Base-by-base conservation (phyloP, 2,888 invertebrate genomes). In the Callinectes sapidus region DNA sequence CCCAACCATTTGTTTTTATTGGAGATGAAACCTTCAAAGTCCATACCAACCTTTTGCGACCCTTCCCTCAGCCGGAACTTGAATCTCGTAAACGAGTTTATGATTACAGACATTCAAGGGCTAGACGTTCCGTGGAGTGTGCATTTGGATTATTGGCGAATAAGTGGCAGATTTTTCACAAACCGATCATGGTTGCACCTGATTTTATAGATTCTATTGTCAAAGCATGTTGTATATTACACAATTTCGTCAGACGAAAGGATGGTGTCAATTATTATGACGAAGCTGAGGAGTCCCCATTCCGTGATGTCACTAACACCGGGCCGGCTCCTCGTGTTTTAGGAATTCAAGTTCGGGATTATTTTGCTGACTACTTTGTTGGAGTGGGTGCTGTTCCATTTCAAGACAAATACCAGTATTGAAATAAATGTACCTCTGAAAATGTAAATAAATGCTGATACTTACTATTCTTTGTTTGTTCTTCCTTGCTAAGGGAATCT, bases 81-180 rank as follows among this genome's bases (percentile, higher is more conserved):
- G 86, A 86, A 55, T 14, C 32, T 91, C 92, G 92, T 55, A 95
- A 95, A 95, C 89, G 94, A 92, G 94, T 95, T 90, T 95, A 95
- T 93, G 95, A 95, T 92, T 95, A 95, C 90, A 90, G 95, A 91
- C 94, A 95, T 90, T 93, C 94, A 48, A 91, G 95, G 90, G 95
- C 95, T 77, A 92, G 95, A 94, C 94, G 95, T 93, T 95, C 94
- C 89, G 95, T 95, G 86, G 95, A 95, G 93, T 95, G 95, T 90
- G 93, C 95, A 85, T 95, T 95, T 95, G 95, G 95, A 86, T 95
- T 95, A 93, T 93, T 95, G 87, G 95, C 95, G 87, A 95, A 95
- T 94, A 95, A 95, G 92, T 95, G 95, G 95, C 35, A 94, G 89
- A 95, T 95, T 91, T 95, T 95, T 87, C 95, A 95, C 90, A 94